These are phyloP conservation scores for Ictalurus punctatus DNA, from an alignment of 2,113 vertebrate species.

Conservation along the genomic window DNA sequence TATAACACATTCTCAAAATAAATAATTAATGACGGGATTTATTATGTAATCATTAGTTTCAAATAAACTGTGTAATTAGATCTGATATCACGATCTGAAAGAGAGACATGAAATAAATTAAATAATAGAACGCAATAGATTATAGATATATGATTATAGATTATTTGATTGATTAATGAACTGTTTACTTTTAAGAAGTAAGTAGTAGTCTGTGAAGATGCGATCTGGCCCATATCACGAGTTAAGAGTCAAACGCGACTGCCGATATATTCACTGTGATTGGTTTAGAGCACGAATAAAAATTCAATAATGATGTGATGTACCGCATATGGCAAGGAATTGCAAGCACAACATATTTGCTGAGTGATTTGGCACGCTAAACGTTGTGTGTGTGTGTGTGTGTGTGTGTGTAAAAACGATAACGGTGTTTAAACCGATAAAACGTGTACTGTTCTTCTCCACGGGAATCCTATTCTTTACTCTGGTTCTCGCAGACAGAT, in stretches of 20 bases:
- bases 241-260: not conserved
- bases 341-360: not conserved
- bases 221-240: not conserved
- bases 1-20: not conserved
- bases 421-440: too few relatives aligned
- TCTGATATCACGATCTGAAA: not conserved
- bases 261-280: not conserved
- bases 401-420: not conserved
- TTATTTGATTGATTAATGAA: not conserved
- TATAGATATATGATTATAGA: too few relatives aligned
- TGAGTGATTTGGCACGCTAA: not conserved
- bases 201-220: not conserved
- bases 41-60: not conserved
- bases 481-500: not conserved
- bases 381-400: not conserved
- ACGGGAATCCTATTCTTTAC: not conserved
- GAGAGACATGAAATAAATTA: not conserved
- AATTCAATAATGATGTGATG: not conserved
- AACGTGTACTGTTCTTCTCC: not conserved
- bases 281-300: not conserved
- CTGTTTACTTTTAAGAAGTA: not conserved
- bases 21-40: not conserved
- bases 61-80: not conserved
- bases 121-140: not conserved
- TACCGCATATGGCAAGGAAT: not conserved